Percentiles rank a stretch among this genome's conserved stretches.
Evolutionary conservation across 2,888 invertebrate genomes (phyloP).

Genomic region (Drosophila yooni): DNA sequence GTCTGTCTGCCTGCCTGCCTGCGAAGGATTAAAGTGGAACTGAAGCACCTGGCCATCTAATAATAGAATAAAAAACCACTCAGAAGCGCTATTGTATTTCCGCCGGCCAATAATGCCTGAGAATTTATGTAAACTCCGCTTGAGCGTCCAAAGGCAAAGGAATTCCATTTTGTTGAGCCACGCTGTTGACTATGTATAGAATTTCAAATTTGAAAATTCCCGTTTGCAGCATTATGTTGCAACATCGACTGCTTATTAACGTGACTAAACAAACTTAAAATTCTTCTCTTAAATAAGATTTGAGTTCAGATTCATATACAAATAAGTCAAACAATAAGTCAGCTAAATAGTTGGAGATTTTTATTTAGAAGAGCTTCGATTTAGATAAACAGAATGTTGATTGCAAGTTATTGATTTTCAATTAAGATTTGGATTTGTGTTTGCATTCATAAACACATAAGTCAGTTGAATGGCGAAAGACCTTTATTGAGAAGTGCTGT

Average conservation of each 20-base stretch:
- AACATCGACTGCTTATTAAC: not conserved
- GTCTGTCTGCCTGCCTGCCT: not conserved
- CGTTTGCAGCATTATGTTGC: not conserved
- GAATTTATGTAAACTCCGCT: conserved; percentile 24
- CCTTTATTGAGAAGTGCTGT: not conserved
- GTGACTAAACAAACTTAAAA: not conserved
- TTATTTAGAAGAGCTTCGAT: too few species aligned
- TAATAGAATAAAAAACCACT: conserved; percentile 18
- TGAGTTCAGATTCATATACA: not conserved
- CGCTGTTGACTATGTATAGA: conserved; percentile 2
- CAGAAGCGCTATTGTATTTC: conserved; percentile 25
- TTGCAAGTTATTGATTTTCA: not conserved
- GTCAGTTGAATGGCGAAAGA: not conserved
- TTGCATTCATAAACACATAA: not conserved
- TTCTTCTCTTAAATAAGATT: not conserved
- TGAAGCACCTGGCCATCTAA: conserved; percentile 41
- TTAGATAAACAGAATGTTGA: not conserved
- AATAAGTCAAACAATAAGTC: not conserved
- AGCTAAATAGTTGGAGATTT: not conserved
- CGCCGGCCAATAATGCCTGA: conserved; percentile 32
- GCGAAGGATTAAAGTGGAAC: conserved; percentile 12
- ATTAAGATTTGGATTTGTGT: not conserved
- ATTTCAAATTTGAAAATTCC: conserved; percentile 3
- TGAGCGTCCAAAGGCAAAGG: not conserved
- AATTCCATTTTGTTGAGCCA: conserved; percentile 9